phyloP scores from a whole-genome alignment of 2,888 invertebrate species.

The Brenthis hecate region DNA sequence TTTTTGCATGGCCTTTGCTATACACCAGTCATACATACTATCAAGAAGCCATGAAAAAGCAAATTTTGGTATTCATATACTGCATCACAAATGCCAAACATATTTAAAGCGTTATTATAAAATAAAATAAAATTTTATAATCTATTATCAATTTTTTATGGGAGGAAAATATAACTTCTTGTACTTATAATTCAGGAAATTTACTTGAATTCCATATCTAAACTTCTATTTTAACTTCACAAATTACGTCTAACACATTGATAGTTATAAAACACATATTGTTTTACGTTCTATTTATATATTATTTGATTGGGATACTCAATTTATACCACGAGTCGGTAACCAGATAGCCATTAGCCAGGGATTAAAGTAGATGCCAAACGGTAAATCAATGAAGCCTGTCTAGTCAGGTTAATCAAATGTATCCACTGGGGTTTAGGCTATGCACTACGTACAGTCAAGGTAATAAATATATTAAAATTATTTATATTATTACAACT shows the following conservation, averaged over 20 bases:
- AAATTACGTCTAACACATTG: no score
- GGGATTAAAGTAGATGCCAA: slow-evolving; percentile 75
- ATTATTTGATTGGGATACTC: slow-evolving; percentile 14
- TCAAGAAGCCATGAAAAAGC: neutral
- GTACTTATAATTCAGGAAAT: no score
- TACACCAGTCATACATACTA: slow-evolving; percentile 32
- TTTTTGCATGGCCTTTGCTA: slow-evolving; percentile 55
- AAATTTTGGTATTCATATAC: neutral
- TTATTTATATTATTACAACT: neutral
- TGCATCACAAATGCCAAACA: no score
- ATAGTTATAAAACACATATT: neutral
- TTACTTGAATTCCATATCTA: no score
- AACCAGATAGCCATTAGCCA: slow-evolving; percentile 56
- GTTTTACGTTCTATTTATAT: neutral
- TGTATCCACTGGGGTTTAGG: slow-evolving; percentile 73
- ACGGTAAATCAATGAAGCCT: slow-evolving; percentile 80
- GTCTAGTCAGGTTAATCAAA: slow-evolving; percentile 82
- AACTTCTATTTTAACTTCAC: no score
- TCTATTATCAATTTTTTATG: no score
- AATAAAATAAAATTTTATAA: no score
- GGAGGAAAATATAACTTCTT: no score
- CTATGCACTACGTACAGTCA: slow-evolving; percentile 59
- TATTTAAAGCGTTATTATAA: no score
- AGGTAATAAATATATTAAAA: slow-evolving; percentile 35
- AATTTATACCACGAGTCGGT: slow-evolving; percentile 39